A percentile compares a stretch with the other conserved stretches of the same genome.
These are phyloP conservation scores for Diabrotica undecimpunctata DNA, from an alignment of 1,140 invertebrate genomes.

Conservation along the genomic window DNA sequence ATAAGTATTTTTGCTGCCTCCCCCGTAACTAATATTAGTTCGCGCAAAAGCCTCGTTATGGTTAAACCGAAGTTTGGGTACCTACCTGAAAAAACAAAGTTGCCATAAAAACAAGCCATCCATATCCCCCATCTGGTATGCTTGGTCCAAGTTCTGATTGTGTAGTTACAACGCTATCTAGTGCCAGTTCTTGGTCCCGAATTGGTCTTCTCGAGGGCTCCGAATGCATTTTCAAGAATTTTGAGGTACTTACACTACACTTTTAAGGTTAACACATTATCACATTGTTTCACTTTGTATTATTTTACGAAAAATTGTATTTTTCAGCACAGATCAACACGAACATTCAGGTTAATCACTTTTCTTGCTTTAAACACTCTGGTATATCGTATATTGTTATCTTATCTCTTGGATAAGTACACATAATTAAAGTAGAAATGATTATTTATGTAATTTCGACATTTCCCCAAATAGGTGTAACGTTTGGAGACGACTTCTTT, in stretches of 20 bases:
- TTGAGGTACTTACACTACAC: background rate
- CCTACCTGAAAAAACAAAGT: slow-evolving; percentile 55
- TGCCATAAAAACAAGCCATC: slow-evolving; percentile 60
- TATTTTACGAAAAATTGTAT: background rate
- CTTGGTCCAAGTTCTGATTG: slow-evolving; percentile 61
- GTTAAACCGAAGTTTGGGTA: background rate
- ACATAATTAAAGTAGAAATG: slow-evolving; percentile 2
- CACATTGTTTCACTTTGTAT: background rate
- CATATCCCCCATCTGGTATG: slow-evolving; percentile 60
- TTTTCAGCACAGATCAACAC: background rate
- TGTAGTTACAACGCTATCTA: slow-evolving; percentile 56
- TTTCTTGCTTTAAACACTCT: background rate
- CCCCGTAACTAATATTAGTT: too few relatives aligned
- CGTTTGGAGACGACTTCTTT: too few relatives aligned
- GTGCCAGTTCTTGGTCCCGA: slow-evolving; percentile 26
- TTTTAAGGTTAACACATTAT: background rate
- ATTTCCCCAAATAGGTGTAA: too few relatives aligned
- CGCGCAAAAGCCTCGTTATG: too few relatives aligned
- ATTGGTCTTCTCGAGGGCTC: background rate
- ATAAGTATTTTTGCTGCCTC: too few relatives aligned
- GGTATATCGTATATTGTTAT: slow-evolving; percentile 11
- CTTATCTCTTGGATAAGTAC: slow-evolving; percentile 12
- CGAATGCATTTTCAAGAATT: slow-evolving; percentile 10
- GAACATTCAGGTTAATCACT: slow-evolving; percentile 8
- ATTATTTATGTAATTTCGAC: background rate